Evolutionary conservation across 1,140 invertebrate species (phyloP), one percentile per base, ranked within the genome.

Genomic region (Heliconius hewitsoni): DNA sequence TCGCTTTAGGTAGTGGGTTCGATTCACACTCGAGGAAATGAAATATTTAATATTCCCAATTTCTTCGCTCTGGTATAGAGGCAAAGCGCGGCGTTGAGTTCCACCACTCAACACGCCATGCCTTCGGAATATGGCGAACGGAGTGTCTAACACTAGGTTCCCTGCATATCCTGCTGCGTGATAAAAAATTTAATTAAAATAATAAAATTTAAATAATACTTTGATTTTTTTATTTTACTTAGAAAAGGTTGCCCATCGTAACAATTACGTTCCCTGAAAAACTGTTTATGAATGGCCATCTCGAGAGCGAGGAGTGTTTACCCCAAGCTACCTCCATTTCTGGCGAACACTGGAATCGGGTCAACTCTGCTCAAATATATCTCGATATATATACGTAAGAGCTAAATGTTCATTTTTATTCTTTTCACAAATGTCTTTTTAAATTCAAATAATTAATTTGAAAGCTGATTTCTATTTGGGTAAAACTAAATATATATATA

Each of bases 261-360:
- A 66, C 60, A 66, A 66, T 27, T 66, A 30, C 27, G 11, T 30
- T 30, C 23, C 23, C 27, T 66, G 57, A 66, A 66, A 66, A 66
- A 66, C 27, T 66, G 60, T 66, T 66, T 66, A 13, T 66, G 60
- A 66, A 66, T 66, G 30, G 60, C 27, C 27, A 66, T 66, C 60
- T 66, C 60, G 27, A 30, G 60, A 27, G 60, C 23, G 27, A 66
- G 60, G 60, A 66, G 57, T 66, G 57, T 66, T 66, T 66, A 30
- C 57, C 23, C 23, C n/a, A 66, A 66, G 57, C 57, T 66, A 70
- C 74, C 74, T 27, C 57, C 46, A 76, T 70, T 70, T 39, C 57
- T 70, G 18, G 55, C 19, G 23, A 74, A 74, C 30, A 46, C 60
- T 76, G 6, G 60, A 76, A 70, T 70, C 74, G 27, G 74, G 74